These are phyloP conservation scores for Galaxias olidus DNA, from an alignment of 2,797 vertebrate species.

Conservation along the genomic window DNA sequence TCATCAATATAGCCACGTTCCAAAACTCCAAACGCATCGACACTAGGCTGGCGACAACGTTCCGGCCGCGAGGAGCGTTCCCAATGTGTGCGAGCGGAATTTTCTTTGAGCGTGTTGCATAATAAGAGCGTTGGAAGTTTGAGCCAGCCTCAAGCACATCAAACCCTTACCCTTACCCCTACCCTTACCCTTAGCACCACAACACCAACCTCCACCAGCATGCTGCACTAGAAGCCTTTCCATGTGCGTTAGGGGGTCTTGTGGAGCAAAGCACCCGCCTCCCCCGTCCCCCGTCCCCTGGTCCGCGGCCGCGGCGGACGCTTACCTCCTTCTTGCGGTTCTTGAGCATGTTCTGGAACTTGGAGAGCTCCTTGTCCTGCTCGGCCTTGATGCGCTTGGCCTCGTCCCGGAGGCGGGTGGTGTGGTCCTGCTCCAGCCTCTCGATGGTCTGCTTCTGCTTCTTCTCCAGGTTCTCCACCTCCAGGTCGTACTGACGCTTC, in stretches of 20 bases:
- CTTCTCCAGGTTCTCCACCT: slow-evolving; percentile 96
- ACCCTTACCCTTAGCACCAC: neutral
- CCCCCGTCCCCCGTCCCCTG: neutral
- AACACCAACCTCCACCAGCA: slow-evolving; percentile 3
- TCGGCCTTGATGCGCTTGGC: slow-evolving; percentile 96
- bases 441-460: slow-evolving; percentile 98
- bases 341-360: slow-evolving; percentile 96
- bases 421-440: slow-evolving; percentile 96
- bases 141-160: slow-evolving; percentile 31
- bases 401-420: slow-evolving; percentile 91
- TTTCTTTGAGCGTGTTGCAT: neutral
- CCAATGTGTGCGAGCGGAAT: too few relatives aligned
- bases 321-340: slow-evolving; percentile 96
- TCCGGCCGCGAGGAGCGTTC: too few relatives aligned
- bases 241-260: too few relatives aligned
- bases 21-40: too few relatives aligned
- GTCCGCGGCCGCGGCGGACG: neutral
- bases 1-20: too few relatives aligned
- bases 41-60: too few relatives aligned
- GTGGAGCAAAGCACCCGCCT: neutral
- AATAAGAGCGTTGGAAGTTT: neutral
- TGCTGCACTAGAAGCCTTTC: slow-evolving; percentile 15
- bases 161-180: neutral
- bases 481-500: slow-evolving; percentile 95
- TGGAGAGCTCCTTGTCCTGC: slow-evolving; percentile 95